These are phyloP conservation scores for Cryptocephalus moraei DNA, from an alignment of 2,888 invertebrate genomes.

Conservation along the genomic window DNA sequence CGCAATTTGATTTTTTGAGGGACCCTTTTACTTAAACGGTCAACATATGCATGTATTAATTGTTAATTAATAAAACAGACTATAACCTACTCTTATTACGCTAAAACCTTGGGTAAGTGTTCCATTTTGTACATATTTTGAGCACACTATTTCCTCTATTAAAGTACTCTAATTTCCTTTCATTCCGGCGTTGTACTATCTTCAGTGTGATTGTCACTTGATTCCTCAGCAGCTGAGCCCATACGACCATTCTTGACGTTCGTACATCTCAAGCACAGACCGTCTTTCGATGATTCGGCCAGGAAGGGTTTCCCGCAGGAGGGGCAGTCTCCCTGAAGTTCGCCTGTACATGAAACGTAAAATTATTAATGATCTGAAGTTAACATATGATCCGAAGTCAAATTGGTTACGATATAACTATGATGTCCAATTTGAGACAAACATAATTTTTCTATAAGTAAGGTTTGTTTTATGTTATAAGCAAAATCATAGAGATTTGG, in stretches of 20 bases:
- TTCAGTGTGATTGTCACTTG: slow-evolving; percentile 28
- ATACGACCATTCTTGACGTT: slow-evolving; percentile 17
- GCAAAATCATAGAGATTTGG: too few relatives aligned
- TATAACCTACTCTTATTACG: not conserved
- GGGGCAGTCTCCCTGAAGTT: slow-evolving; percentile 50
- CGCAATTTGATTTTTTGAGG: not conserved
- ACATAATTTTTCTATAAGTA: too few relatives aligned
- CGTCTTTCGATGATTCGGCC: slow-evolving; percentile 16
- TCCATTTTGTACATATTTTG: not conserved
- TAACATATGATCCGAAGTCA: too few relatives aligned
- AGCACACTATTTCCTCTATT: not conserved
- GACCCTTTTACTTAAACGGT: too few relatives aligned
- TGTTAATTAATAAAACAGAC: not conserved
- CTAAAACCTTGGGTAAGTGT: not conserved
- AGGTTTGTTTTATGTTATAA: too few relatives aligned
- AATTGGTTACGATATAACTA: too few relatives aligned
- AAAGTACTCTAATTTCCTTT: not conserved
- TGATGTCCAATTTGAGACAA: too few relatives aligned
- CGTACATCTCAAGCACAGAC: slow-evolving; percentile 24
- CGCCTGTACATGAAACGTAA: slow-evolving; percentile 34
- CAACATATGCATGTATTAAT: not conserved
- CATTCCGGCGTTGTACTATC: slow-evolving; percentile 25
- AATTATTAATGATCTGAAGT: too few relatives aligned
- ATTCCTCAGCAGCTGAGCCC: slow-evolving; percentile 25
- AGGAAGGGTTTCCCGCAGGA: slow-evolving; percentile 47